These are phyloP conservation scores for Orthosia incerta DNA, from an alignment of 2,888 invertebrate species.

Conservation along the genomic window DNA sequence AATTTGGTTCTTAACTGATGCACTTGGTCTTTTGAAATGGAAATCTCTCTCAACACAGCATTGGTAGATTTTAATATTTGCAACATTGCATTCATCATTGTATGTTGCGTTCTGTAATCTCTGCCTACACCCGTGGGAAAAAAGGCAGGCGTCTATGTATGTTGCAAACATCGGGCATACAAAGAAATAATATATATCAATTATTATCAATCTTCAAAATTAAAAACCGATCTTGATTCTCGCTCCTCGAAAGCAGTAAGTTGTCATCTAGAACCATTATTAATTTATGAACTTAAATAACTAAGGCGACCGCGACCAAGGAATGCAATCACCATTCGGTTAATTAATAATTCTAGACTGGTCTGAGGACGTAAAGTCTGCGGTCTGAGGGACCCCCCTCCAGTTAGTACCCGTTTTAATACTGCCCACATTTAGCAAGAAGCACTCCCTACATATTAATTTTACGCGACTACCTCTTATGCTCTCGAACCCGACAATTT, in stretches of 20 bases:
- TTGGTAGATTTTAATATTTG: too few relatives aligned
- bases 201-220: conserved; percentile 29
- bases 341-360: conserved; percentile 90
- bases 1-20: neutral
- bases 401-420: conserved; percentile 87
- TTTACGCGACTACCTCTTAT: conserved; percentile 75
- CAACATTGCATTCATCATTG: neutral
- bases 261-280: conserved; percentile 65
- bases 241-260: conserved; percentile 33
- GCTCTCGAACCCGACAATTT: conserved; percentile 63
- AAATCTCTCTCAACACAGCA: too few relatives aligned
- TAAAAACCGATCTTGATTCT: conserved; percentile 18
- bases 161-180: neutral
- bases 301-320: conserved; percentile 79
- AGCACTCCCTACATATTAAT: conserved; percentile 87
- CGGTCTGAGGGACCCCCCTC: conserved; percentile 74
- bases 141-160: too few relatives aligned
- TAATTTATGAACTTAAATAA: conserved; percentile 78
- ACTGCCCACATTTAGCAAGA: conserved; percentile 85
- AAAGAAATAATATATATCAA: conserved; percentile 3
- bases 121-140: too few relatives aligned
- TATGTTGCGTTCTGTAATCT: neutral
- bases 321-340: conserved; percentile 88
- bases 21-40: neutral
- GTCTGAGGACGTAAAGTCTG: conserved; percentile 88